phyloP scores from a whole-genome alignment of 1,140 invertebrate species.

The Nautilus pompilius region DNA sequence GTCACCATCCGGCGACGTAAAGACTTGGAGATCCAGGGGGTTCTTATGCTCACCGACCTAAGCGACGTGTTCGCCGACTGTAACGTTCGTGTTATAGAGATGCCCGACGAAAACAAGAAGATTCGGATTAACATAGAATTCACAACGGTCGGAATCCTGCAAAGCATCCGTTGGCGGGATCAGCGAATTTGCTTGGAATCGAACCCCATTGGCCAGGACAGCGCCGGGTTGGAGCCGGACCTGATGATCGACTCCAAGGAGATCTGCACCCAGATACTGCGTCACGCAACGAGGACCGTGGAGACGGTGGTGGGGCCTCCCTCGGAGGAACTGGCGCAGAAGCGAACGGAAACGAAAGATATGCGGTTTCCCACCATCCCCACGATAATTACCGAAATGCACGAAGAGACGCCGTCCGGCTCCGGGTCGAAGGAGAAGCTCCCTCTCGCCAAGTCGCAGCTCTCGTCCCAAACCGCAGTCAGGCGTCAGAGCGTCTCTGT shows the following conservation, averaged over 20 bases:
- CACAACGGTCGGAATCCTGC: constrained; percentile 25
- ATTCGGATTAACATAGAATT: constrained; percentile 23
- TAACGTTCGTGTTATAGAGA: constrained; percentile 21
- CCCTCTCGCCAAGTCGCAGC: not conserved
- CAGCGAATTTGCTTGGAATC: constrained; percentile 34
- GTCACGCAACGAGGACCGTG: constrained; percentile 26
- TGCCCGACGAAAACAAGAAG: constrained; percentile 11
- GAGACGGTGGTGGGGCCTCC: constrained; percentile 4
- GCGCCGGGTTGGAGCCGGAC: not conserved
- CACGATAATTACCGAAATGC: constrained; percentile 28
- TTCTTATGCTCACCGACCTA: constrained; percentile 29
- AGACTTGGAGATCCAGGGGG: constrained; percentile 32
- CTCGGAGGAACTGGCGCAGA: constrained; percentile 10
- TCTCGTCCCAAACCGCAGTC: not conserved
- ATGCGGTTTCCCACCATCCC: constrained; percentile 32
- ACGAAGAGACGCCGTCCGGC: not conserved
- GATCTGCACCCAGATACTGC: constrained; percentile 23
- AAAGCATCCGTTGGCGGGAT: constrained; percentile 32
- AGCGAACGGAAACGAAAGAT: constrained; percentile 21
- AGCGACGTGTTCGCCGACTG: constrained; percentile 29
- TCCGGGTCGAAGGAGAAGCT: not conserved
- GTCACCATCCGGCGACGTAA: constrained; percentile 24
- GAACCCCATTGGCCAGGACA: constrained; percentile 18
- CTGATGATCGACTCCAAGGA: constrained; percentile 24
- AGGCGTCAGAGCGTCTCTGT: constrained; percentile 3